Percentiles rank a stretch among this genome's conserved stretches.
Conservation (phyloP, 2,888 invertebrate species). For the Scrobipalpa costella region DNA sequence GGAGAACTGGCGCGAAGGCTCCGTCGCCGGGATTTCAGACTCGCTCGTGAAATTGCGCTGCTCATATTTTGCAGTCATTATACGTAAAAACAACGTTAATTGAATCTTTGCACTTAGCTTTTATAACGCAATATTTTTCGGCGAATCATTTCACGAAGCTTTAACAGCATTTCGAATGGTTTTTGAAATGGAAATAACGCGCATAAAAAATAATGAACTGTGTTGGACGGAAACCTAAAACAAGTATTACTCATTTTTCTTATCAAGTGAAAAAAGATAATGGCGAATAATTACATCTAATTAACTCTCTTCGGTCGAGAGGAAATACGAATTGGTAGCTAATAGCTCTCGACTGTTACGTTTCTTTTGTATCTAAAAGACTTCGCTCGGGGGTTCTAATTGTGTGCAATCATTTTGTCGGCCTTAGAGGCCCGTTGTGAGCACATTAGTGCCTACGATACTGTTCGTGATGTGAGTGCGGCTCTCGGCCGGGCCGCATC, state of each 20-base stretch:
- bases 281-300: background rate
- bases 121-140: conserved; percentile 11
- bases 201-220: background rate
- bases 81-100: conserved; percentile 27
- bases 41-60: conserved; percentile 42
- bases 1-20: conserved; percentile 61
- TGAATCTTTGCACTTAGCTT: conserved; percentile 21
- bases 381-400: conserved; percentile 36
- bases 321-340: conserved; percentile 30
- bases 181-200: background rate
- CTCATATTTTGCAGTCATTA: conserved; percentile 41
- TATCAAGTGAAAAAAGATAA: background rate
- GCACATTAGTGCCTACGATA: conserved; percentile 34
- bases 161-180: background rate
- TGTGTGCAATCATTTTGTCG: conserved; percentile 42
- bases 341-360: conserved; percentile 29
- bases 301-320: conserved; percentile 19
- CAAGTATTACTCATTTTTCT: background rate
- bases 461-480: conserved; percentile 29
- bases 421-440: conserved; percentile 39
- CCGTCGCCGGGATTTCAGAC: conserved; percentile 54
- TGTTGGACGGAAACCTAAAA: background rate
- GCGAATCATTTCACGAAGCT: background rate
- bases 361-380: conserved; percentile 34
- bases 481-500: background rate